Evolutionary conservation across 1,140 invertebrate species (phyloP).

Genomic region (Matsumurasca onukii): DNA sequence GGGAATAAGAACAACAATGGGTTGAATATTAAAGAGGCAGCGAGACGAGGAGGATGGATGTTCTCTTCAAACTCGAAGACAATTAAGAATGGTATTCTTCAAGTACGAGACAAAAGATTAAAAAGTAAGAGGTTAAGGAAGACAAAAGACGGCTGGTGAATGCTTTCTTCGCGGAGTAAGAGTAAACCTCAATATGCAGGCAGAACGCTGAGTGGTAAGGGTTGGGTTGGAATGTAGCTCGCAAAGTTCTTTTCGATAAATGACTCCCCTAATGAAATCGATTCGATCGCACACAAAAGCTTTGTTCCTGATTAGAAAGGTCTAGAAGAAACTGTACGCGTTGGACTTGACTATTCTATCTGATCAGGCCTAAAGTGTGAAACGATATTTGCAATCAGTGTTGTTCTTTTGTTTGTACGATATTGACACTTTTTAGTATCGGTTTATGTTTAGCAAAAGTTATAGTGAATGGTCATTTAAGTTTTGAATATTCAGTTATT

Average conservation of each 20-base stretch:
- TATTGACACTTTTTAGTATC: too few species aligned
- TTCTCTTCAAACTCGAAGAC: conserved; percentile 5
- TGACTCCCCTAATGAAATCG: conserved; percentile 23
- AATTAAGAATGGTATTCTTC: conserved; percentile 26
- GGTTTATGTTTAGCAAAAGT: too few species aligned
- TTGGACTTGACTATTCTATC: too few species aligned
- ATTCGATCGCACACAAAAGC: conserved; percentile 11
- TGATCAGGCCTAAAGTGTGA: too few species aligned
- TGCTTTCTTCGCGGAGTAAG: conserved; percentile 7
- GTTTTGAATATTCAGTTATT: too few species aligned
- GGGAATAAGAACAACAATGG: not conserved
- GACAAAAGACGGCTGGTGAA: conserved; percentile 12
- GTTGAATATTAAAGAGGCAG: not conserved
- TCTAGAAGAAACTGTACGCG: not conserved
- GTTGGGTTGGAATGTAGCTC: not conserved
- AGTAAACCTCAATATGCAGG: conserved; percentile 17
- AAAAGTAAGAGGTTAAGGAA: conserved; percentile 25
- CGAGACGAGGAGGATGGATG: conserved; percentile 3
- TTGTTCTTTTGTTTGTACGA: too few species aligned
- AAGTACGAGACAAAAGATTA: conserved; percentile 23
- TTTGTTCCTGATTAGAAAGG: conserved; percentile 21
- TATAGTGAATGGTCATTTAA: too few species aligned
- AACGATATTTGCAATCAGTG: too few species aligned
- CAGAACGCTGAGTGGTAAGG: not conserved
- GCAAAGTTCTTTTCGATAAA: conserved; percentile 21